These are phyloP conservation scores for Pogonomyrmex barbatus DNA, from an alignment of 1,140 invertebrate species.

Conservation along the genomic window DNA sequence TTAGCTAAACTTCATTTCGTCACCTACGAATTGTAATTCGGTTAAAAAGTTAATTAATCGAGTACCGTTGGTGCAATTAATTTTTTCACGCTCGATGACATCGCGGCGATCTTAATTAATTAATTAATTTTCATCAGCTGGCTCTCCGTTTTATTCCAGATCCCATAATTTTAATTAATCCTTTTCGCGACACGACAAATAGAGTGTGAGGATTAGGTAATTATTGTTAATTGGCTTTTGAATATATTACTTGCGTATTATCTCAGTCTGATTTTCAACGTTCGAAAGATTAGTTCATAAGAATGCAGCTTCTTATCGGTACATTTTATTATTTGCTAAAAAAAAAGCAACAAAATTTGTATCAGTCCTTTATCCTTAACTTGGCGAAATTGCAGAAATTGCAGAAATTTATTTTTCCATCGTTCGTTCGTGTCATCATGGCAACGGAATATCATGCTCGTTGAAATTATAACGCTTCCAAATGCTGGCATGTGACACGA, in stretches of 20 bases:
- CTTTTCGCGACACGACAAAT: not conserved
- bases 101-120: conserved; percentile 11
- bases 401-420: not conserved
- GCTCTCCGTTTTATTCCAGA: not conserved
- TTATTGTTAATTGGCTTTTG: conserved; percentile 28
- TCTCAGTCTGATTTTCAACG: not conserved
- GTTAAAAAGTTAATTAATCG: not conserved
- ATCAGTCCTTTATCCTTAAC: not conserved
- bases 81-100: conserved; percentile 6
- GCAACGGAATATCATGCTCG: not conserved
- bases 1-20: not conserved
- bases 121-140: conserved; percentile 8
- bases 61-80: conserved; percentile 3
- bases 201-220: not conserved
- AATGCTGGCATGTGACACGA: conserved; percentile 31
- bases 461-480: conserved; percentile 33
- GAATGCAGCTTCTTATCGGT: not conserved
- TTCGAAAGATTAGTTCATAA: not conserved
- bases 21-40: not conserved
- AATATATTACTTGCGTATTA: not conserved
- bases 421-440: not conserved
- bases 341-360: not conserved
- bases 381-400: conserved; percentile 1
- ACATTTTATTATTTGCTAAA: not conserved
- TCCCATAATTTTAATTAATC: not conserved